phyloP scores from a whole-genome alignment of 2,888 invertebrate genomes.

The Hydroisotoma schaefferi region DNA sequence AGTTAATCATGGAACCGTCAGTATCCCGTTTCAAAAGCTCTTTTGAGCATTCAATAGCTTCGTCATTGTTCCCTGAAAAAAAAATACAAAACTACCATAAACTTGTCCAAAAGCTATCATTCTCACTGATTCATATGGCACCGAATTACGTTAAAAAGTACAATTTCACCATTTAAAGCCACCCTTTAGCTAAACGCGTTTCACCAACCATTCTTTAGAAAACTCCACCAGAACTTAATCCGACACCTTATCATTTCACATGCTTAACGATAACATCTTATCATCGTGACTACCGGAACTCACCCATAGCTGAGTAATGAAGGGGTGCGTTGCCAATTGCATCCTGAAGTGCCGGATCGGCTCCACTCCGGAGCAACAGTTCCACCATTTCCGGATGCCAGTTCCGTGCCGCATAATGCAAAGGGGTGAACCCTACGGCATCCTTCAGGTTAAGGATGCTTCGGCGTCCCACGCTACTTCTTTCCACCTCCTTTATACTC shows the following conservation, averaged over 20 bases:
- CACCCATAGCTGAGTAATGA: slow-evolving; percentile 18
- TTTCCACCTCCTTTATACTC: too few species aligned
- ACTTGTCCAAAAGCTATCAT: too few species aligned
- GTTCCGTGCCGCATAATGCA: slow-evolving; percentile 19
- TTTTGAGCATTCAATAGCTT: slow-evolving; percentile 14
- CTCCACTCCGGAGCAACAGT: slow-evolving; percentile 15
- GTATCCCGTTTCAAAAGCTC: slow-evolving; percentile 17
- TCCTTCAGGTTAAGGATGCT: slow-evolving; percentile 7
- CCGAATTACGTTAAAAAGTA: too few species aligned
- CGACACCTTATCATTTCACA: too few species aligned
- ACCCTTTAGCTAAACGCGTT: too few species aligned
- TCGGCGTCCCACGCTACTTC: not conserved
- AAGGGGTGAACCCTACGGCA: slow-evolving; percentile 18
- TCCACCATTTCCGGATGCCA: slow-evolving; percentile 19
- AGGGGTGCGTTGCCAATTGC: slow-evolving; percentile 15
- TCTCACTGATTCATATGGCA: too few species aligned
- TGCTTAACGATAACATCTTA: too few species aligned
- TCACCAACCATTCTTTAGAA: too few species aligned
- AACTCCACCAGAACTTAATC: too few species aligned
- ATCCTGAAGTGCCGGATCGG: slow-evolving; percentile 14
- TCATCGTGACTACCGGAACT: too few species aligned
- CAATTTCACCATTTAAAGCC: too few species aligned
- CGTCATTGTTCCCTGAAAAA: slow-evolving; percentile 16
- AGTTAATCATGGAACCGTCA: slow-evolving; percentile 14
- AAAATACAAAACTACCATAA: not conserved